phyloP scores from a whole-genome alignment of 2,113 vertebrate species.

The Motacilla alba region DNA sequence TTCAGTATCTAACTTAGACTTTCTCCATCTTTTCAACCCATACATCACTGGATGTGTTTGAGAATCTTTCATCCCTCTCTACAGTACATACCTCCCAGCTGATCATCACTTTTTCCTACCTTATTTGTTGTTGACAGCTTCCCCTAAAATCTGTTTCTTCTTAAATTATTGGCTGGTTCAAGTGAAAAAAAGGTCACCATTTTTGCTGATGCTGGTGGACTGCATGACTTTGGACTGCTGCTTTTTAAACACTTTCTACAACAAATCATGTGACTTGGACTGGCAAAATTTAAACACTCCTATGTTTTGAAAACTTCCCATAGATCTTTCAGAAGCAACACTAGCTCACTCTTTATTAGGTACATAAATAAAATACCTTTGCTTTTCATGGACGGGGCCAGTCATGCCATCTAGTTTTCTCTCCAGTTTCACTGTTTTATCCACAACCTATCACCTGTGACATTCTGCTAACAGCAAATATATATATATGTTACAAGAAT shows the following conservation, averaged over 20 bases:
- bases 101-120: not conserved
- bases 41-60: not conserved
- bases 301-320: not conserved
- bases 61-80: not conserved
- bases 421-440: not conserved
- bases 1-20: not conserved
- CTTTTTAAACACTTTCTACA: not conserved
- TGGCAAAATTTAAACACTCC: not conserved
- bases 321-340: not conserved
- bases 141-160: not conserved
- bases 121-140: not conserved
- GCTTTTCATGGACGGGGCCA: not conserved
- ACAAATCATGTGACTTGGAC: not conserved
- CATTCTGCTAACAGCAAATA: not conserved
- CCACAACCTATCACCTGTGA: not conserved
- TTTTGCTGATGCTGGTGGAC: not conserved
- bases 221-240: not conserved
- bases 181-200: accelerated
- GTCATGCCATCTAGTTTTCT: not conserved
- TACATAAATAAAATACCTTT: not conserved
- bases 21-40: not conserved
- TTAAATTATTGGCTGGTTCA: not conserved
- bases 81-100: not conserved
- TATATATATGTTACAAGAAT: not conserved
- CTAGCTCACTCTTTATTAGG: not conserved